phyloP scores from a whole-genome alignment of 2,797 vertebrate species.

The Trachurus trachurus region DNA sequence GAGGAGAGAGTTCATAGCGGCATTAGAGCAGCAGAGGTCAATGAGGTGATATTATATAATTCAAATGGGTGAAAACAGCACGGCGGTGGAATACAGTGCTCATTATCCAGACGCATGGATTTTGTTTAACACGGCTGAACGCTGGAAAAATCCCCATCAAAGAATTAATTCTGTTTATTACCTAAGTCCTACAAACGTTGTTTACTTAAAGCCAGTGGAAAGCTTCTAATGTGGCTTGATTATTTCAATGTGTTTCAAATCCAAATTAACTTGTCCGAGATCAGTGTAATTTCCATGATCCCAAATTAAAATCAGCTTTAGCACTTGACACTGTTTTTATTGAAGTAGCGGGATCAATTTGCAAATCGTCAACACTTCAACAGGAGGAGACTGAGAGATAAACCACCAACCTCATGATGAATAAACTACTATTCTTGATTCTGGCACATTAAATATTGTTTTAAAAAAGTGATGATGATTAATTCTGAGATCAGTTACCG shows the following conservation, averaged over 20 bases:
- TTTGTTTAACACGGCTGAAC: constrained; percentile 4
- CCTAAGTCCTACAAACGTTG: neutral
- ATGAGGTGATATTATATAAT: constrained; percentile 53
- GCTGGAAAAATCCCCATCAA: neutral
- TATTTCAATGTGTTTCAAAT: neutral
- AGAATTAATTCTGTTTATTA: neutral
- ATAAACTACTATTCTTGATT: neutral
- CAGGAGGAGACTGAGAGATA: neutral
- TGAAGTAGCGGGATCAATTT: neutral
- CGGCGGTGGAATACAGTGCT: constrained; percentile 27
- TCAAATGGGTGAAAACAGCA: constrained; percentile 41
- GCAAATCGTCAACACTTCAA: neutral
- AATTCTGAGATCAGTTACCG: constrained; percentile 7
- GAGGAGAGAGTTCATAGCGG: constrained; percentile 50
- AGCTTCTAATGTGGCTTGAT: neutral
- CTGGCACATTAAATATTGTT: neutral
- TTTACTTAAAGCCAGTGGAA: neutral
- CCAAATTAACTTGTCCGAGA: neutral
- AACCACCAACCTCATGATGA: neutral
- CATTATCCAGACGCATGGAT: constrained; percentile 25
- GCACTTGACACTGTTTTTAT: neutral
- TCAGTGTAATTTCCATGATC: neutral
- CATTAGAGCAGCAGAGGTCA: constrained; percentile 66
- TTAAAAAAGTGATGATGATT: neutral
- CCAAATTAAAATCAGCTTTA: neutral